Evolutionary conservation across 1,140 invertebrate species (phyloP).

Genomic region (Bathynomus jamesi): DNA sequence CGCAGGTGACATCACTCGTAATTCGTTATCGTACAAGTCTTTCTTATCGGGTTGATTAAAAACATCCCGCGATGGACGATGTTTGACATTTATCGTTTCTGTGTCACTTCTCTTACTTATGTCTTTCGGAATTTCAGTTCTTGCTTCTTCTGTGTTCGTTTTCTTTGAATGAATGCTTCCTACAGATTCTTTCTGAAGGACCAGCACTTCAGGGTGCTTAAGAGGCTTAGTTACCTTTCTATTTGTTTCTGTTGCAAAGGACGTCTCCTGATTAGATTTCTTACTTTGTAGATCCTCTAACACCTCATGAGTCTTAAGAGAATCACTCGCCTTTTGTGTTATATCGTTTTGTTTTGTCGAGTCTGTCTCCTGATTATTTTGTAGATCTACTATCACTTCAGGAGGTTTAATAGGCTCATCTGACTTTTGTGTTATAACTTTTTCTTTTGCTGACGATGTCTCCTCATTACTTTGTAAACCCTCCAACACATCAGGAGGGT

Average conservation of each 20-base stretch:
- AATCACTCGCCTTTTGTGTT: no score
- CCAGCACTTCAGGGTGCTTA: not conserved
- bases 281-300: no score
- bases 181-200: not conserved
- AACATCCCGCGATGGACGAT: not conserved
- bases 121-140: not conserved
- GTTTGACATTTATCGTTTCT: not conserved
- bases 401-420: no score
- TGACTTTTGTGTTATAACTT: no score
- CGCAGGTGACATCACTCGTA: not conserved
- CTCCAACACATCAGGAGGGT: no score
- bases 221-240: not conserved
- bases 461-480: no score
- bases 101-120: not conserved
- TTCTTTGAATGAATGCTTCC: not conserved
- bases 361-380: no score
- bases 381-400: no score
- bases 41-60: not conserved
- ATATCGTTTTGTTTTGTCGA: no score
- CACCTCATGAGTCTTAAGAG: no score
- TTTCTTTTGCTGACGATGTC: no score
- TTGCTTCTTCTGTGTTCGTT: not conserved
- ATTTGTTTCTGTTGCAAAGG: not conserved
- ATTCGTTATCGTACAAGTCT: not conserved
- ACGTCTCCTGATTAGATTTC: no score